Base-by-base conservation (phyloP, 2,888 invertebrate genomes). In the Romanomermis culicivorax region DNA sequence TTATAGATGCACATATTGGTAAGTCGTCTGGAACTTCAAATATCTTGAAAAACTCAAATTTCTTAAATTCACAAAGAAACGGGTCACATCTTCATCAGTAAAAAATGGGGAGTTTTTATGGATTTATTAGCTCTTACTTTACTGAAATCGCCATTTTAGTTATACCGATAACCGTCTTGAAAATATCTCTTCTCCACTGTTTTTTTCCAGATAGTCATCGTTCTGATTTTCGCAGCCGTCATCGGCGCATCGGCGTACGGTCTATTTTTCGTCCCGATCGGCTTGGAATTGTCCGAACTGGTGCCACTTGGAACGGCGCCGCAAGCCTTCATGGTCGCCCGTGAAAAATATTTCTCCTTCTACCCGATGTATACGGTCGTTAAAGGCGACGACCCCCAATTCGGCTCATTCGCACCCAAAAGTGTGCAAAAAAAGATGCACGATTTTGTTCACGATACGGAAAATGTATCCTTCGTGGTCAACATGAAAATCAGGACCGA, bases 341-440 rank as follows among this genome's bases (percentile, higher is more conserved):
- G 91, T 69, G 81, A 84, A 59, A 81, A 82, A 62, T 83, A 85
- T 71, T 93, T 93, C 69, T 91, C 89, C 25, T 89, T 91, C 73
- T 93, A 89, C 72, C 86, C 84, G 72, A 88, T 93, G 81, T 86
- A 83, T 72, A 84, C 88, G 2, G 85, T 91, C 1, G 91, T 91
- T 0, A 83, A 85, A 68, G 80, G 81, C 11, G 4, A 7, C 4
- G 55, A 57, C 0, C 7, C 23, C 47, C 17, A 45, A n/a, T 45
- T 20, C 23, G 47, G 14, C 11, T 17, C 36, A n/a, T n/a, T n/a
- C n/a, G n/a, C n/a, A n/a, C n/a, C n/a, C n/a, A 36, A 36, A 36
- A 17, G 17, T 17, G 36, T 36, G 17, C 47, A 45, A 23, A 11
- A 23, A n/a, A 17, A 17, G 24, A 45, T 45, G 47, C 11, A 45